Evolutionary conservation across 2,113 vertebrate species (phyloP), one percentile per base, ranked within the genome.

Genomic region (Strigops habroptila): DNA sequence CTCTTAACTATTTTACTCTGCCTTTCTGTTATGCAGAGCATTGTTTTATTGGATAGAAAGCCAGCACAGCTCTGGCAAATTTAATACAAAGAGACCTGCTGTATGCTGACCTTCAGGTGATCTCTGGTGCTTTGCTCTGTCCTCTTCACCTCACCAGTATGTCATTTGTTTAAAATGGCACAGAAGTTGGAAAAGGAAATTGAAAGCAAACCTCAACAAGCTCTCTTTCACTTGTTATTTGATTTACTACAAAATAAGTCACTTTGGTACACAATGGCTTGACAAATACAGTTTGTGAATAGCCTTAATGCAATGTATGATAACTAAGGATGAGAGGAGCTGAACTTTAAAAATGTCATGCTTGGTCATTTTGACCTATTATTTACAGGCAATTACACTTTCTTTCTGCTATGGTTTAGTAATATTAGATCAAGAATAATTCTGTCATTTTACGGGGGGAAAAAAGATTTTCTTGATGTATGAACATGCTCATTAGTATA

Each of bases 311-410:
- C 86, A 92, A 59, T 17, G 28, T 87, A 82, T 62, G 74, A 76
- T 93, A 85, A 91, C 70, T 70, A 82, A 27, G n/a, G 67, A 87
- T 92, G 81, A 93, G 59, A 85, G 62, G 59, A 85, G 94, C 92
- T 94, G 81, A 94, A 96, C 91, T 96, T 96, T 93, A 59, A 96
- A 96, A 95, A 92, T 94, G 82, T 76, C 88, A 80, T 93, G 53
- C 69, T 90, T 82, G 74, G 88, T 92, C 81, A 79, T 96, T 94
- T 88, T 92, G 81, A 87, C 86, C 83, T 93, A 79, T 92, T 95
- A 91, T 92, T 96, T 96, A 91, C 93, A 91, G 70, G n/a, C 91
- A 92, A 80, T 94, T 93, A 63, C 63, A 73, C 70, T 76, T 94
- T 87, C 77, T 75, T 12, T 94, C 64, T 85, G 30, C 62, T 80